Conservation (phyloP, 1,140 invertebrate species). For the Diprion similis region DNA sequence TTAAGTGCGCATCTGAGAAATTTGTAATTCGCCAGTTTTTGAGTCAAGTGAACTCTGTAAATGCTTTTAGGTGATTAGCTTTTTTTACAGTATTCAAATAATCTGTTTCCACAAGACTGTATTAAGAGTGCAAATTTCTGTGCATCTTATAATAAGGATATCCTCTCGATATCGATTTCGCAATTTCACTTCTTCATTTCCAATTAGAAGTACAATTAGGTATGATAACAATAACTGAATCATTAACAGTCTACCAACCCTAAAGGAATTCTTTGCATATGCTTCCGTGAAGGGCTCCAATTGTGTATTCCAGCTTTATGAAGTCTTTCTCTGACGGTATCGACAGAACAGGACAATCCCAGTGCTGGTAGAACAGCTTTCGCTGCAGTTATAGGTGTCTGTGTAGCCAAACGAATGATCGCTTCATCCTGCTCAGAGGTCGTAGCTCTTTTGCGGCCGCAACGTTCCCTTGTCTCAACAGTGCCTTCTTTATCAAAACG, state of each 20-base stretch:
- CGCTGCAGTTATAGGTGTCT: conserved; percentile 57
- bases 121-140: too few relatives aligned
- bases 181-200: too few relatives aligned
- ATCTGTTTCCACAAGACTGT: too few relatives aligned
- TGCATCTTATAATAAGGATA: too few relatives aligned
- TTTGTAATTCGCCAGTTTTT: too few relatives aligned
- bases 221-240: not conserved
- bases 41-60: too few relatives aligned
- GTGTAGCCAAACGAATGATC: conserved; percentile 53
- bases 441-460: conserved; percentile 59
- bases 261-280: conserved; percentile 56
- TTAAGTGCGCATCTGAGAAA: too few relatives aligned
- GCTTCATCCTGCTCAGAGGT: conserved; percentile 57
- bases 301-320: conserved; percentile 61
- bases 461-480: conserved; percentile 56
- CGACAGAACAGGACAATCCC: conserved; percentile 56
- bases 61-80: too few relatives aligned
- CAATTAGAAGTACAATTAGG: not conserved
- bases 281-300: conserved; percentile 59
- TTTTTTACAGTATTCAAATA: too few relatives aligned
- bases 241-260: conserved; percentile 43
- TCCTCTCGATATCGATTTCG: too few relatives aligned
- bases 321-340: conserved; percentile 56
- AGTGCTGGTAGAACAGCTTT: conserved; percentile 57
- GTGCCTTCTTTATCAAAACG: conserved; percentile 59